phyloP scores from a whole-genome alignment of 1,140 invertebrate genomes.

The Drosophila pallidifrons region DNA sequence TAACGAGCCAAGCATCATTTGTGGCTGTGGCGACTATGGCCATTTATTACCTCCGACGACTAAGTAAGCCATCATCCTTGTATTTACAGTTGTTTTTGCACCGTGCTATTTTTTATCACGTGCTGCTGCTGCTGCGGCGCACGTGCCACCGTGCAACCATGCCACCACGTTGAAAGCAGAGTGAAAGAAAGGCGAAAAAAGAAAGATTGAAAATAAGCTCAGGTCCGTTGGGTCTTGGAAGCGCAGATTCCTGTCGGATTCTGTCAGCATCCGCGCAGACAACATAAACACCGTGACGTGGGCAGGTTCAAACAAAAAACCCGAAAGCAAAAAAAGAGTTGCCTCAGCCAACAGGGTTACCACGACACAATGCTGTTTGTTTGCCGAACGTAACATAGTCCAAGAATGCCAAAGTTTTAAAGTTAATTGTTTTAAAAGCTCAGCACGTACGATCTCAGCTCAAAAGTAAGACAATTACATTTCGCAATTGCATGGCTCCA shows the following conservation, averaged over 20 bases:
- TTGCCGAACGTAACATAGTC: slow-evolving; percentile 31
- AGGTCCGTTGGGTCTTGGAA: slow-evolving; percentile 39
- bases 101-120: slow-evolving; percentile 50
- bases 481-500: background rate
- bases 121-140: slow-evolving; percentile 39
- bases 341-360: slow-evolving; percentile 12
- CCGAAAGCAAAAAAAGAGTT: slow-evolving; percentile 11
- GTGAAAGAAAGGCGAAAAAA: slow-evolving; percentile 21
- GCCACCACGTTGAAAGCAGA: slow-evolving; percentile 22
- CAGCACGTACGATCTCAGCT: slow-evolving; percentile 42
- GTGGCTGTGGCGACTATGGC: slow-evolving; percentile 42
- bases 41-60: slow-evolving; percentile 73
- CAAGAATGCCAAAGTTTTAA: slow-evolving; percentile 56
- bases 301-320: slow-evolving; percentile 44
- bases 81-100: slow-evolving; percentile 77
- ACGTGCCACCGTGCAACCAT: slow-evolving; percentile 41
- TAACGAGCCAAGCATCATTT: slow-evolving; percentile 51
- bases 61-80: slow-evolving; percentile 75
- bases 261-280: slow-evolving; percentile 56
- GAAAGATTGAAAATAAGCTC: slow-evolving; percentile 49
- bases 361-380: slow-evolving; percentile 33
- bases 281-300: slow-evolving; percentile 44
- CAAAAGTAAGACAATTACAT: slow-evolving; percentile 32
- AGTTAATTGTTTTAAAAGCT: slow-evolving; percentile 73
- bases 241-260: slow-evolving; percentile 65